phyloP scores from a whole-genome alignment of 64 coral and sea anemone species.

The Pocillopora damicornis region DNA sequence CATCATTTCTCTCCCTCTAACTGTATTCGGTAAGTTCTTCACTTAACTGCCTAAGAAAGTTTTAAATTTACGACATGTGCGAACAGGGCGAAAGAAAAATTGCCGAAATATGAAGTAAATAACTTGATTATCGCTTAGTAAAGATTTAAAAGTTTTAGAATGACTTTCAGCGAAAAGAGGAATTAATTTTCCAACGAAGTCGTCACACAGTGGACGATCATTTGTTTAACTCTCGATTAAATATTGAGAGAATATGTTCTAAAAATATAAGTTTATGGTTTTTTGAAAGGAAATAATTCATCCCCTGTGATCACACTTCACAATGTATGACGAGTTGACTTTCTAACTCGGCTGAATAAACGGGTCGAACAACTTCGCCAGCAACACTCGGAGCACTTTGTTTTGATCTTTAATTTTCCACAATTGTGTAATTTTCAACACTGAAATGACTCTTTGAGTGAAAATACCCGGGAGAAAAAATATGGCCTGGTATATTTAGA shows the following conservation, averaged over 20 bases:
- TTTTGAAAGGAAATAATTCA: not conserved
- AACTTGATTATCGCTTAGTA: not conserved
- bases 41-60: not conserved
- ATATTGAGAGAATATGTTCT: not conserved
- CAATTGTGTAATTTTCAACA: too few relatives aligned
- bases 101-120: not conserved
- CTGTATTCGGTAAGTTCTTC: slow-evolving; percentile 65
- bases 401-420: too few relatives aligned
- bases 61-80: not conserved
- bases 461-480: too few relatives aligned
- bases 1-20: slow-evolving; percentile 62
- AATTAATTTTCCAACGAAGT: not conserved
- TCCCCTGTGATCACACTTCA: not conserved
- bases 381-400: too few relatives aligned
- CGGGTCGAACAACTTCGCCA: too few relatives aligned
- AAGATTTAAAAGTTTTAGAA: not conserved
- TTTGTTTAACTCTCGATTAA: not conserved
- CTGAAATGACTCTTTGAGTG: too few relatives aligned
- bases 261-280: not conserved
- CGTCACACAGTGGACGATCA: not conserved
- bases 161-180: not conserved
- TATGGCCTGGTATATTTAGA: too few relatives aligned
- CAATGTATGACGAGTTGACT: slow-evolving; percentile 6
- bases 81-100: not conserved
- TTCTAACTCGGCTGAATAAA: slow-evolving; percentile 7